Base-by-base conservation (phyloP, 2,888 invertebrate species). In the Stenichneumon culpator region DNA sequence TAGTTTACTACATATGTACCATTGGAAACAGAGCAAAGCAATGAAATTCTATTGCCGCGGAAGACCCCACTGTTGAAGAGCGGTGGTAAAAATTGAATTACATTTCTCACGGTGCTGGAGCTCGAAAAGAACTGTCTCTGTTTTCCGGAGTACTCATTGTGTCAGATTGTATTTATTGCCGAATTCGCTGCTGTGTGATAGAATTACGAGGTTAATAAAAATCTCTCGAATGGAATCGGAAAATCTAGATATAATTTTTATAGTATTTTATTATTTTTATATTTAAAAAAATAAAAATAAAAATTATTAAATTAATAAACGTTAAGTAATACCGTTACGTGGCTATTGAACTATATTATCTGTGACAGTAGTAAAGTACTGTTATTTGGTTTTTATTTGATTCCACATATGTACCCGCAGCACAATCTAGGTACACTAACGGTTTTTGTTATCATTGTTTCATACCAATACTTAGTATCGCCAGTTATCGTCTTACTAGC, bases 151-250 rank as follows among this genome's bases (percentile, higher is more conserved):
- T 78, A 54, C 77, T 79, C 79, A 63, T 70, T 79, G 63, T 52
- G 39, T 79, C 79, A 4, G 65, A 22, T n/a, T n/a, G 57, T 72
- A 72, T 79, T 79, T 79, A 79, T 72, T 63, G 70, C 25, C 39
- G 28, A 50, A 60, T 73, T 60, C 22, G 44, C 25, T 44, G 9
- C 3, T 14, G 28, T 28, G 63, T 7, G 28, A 6, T n/a, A 22
- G 60, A 25, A 60, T 6, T 16, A 5, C 60, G 28, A 3, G 11
- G 11, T 3, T 16, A 28, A 28, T 60, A 14, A 60, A 16, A 47
- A 69, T 73, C 44, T 32, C 70, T 28, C 28, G 3, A 28, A 52
- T 1, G 14, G 6, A 14, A 25, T 28, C 3, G 14, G n/a, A 25
- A 50, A 69, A 65, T 7, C 32, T n/a, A 32, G 4, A 32, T 65